phyloP scores from a whole-genome alignment of 2,888 invertebrate genomes.

The Leptogaster cylindrica region DNA sequence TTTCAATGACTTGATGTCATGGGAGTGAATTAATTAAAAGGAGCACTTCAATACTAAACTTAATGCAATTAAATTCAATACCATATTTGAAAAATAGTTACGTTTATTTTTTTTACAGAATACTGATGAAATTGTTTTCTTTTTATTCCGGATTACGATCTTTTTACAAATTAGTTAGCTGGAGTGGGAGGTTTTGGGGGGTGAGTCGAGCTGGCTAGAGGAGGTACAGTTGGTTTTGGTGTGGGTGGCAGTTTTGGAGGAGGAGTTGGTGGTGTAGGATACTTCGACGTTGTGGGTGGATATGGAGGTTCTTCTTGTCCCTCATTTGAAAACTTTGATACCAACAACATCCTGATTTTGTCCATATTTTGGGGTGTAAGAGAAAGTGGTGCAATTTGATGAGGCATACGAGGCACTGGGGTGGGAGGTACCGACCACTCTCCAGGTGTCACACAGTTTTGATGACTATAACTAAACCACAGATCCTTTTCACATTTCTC shows the following conservation, averaged over 20 bases:
- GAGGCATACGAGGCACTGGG: slow-evolving; percentile 30
- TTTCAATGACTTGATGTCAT: no score
- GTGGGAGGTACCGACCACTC: slow-evolving; percentile 35
- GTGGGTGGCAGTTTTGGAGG: slow-evolving; percentile 41
- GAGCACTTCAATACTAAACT: no score
- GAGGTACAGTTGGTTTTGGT: slow-evolving; percentile 49
- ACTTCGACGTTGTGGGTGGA: slow-evolving; percentile 38
- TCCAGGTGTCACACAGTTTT: slow-evolving; percentile 51
- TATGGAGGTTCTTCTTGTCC: slow-evolving; percentile 21
- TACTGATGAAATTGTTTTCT: background rate
- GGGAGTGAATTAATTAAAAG: no score
- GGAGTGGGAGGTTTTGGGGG: slow-evolving; percentile 8
- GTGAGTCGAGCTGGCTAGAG: slow-evolving; percentile 8
- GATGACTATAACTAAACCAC: slow-evolving; percentile 57
- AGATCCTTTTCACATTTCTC: slow-evolving; percentile 55
- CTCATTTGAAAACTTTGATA: background rate
- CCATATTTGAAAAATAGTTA: no score
- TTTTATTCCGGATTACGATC: background rate
- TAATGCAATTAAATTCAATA: no score
- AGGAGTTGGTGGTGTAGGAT: slow-evolving; percentile 39
- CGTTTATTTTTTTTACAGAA: no score
- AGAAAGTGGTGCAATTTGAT: slow-evolving; percentile 15
- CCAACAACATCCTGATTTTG: background rate
- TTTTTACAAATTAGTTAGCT: background rate
- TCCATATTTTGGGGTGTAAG: slow-evolving; percentile 5